These are phyloP conservation scores for Orthosia cruda DNA, from an alignment of 2,888 invertebrate species.

Conservation along the genomic window DNA sequence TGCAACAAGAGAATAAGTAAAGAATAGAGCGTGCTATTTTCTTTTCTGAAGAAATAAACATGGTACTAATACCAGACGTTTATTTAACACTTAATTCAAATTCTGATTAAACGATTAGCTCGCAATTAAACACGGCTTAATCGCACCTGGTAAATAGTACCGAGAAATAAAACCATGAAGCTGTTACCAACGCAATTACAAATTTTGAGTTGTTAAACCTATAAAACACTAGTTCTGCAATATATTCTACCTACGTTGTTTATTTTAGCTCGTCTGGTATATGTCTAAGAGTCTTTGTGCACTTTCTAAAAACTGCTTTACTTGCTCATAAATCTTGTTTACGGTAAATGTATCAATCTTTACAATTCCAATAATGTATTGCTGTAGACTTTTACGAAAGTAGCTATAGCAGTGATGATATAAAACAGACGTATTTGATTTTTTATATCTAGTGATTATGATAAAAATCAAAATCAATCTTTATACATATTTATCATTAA, in stretches of 20 bases:
- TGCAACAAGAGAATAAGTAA: too few species aligned
- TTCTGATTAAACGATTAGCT: conserved; percentile 21
- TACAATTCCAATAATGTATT: conserved; percentile 36
- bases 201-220: conserved; percentile 33
- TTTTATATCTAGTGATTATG: conserved; percentile 36
- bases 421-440: conserved; percentile 26
- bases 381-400: conserved; percentile 17
- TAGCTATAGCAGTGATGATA: conserved; percentile 2
- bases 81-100: conserved; percentile 24
- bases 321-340: conserved; percentile 48
- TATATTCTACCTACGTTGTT: conserved; percentile 48
- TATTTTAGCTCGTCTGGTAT: conserved; percentile 47
- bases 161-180: conserved; percentile 28
- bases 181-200: conserved; percentile 27
- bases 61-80: conserved; percentile 16
- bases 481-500: too few species aligned
- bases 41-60: conserved; percentile 9
- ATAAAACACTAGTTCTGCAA: conserved; percentile 10
- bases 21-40: background rate
- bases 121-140: conserved; percentile 15
- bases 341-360: conserved; percentile 51
- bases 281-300: conserved; percentile 41
- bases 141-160: conserved; percentile 21
- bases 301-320: conserved; percentile 56
- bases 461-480: too few species aligned